Evolutionary conservation across 2,113 vertebrate genomes (phyloP), one percentile per base, ranked within the genome.

Genomic region (Coturnix japonica): DNA sequence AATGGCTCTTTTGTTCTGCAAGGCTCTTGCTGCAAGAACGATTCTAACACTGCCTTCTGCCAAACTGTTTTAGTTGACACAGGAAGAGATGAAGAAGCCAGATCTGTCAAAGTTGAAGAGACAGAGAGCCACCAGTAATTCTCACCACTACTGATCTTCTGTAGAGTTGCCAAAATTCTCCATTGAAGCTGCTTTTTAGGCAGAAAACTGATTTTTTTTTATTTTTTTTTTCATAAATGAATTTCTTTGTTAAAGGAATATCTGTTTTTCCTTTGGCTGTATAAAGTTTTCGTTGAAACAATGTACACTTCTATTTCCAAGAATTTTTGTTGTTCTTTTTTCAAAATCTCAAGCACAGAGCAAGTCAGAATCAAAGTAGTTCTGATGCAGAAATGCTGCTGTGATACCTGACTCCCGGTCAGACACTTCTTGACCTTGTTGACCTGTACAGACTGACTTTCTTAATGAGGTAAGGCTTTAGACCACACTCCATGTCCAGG

Each of bases 51-150:
- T 93, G 87, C 94, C 85, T 81, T 95, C 91, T 95, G 94, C 80
- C 93, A 95, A 90, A 89, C 76, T 86, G 90, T 81, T 95, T 94
- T 69, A 95, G 53, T 59, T 95, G 87, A 95, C 91, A 93, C 63
- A 71, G 85, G 82, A 90, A 91, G 82, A 91, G 82, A 94, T 69
- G 88, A 51, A 83, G 56, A 93, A 95, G 91, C 91, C 94, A 95
- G 85, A 96, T 90, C 93, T 94, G 91, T 96, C 94, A 95, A 73
- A 95, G 65, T 54, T 91, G 94, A 90, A 94, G 65, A 95, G 91
- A 95, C 79, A 81, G 75, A 91, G 91, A 95, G 65, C 73, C 63
- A 94, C 80, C 47, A 94, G 90, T 67, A 90, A 91, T 93, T 94
- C 93, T 93, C 93, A 94, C 93, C 76, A 85, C 90, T 95, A 92